phyloP scores from a whole-genome alignment of 2,113 vertebrate genomes.

The Erythrolamprus reginae region DNA sequence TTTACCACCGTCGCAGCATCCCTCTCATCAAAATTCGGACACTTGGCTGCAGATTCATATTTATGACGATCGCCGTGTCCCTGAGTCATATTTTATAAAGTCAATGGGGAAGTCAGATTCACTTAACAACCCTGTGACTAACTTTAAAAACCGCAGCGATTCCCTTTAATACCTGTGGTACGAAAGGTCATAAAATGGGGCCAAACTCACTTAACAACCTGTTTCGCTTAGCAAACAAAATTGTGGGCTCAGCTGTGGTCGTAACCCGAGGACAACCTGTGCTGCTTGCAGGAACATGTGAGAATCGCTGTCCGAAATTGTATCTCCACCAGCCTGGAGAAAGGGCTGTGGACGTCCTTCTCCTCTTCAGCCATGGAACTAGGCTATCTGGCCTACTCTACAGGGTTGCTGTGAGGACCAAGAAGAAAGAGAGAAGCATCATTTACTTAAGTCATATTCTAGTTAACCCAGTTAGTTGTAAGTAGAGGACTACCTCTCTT shows the following conservation, averaged over 20 bases:
- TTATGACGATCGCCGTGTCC: background rate
- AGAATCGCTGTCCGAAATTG: background rate
- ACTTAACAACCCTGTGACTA: background rate
- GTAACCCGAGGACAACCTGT: background rate
- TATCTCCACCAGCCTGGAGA: background rate
- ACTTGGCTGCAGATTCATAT: background rate
- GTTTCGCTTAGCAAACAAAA: rapidly evolving
- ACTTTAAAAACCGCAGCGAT: background rate
- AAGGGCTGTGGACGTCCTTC: background rate
- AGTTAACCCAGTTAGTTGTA: background rate
- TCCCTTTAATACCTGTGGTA: background rate
- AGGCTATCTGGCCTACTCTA: background rate
- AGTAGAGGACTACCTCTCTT: background rate
- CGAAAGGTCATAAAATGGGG: background rate
- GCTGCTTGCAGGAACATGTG: background rate
- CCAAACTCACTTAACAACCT: background rate
- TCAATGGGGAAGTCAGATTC: background rate
- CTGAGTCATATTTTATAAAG: background rate
- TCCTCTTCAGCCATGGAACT: background rate
- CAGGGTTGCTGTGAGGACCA: background rate
- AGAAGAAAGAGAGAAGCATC: background rate
- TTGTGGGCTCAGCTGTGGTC: background rate
- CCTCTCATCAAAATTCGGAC: background rate
- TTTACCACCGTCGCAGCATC: background rate
- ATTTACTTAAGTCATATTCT: too few relatives aligned